Evolutionary conservation across 2,797 vertebrate species (phyloP), one percentile per base, ranked within the genome.

Genomic region (Cygnus olor): DNA sequence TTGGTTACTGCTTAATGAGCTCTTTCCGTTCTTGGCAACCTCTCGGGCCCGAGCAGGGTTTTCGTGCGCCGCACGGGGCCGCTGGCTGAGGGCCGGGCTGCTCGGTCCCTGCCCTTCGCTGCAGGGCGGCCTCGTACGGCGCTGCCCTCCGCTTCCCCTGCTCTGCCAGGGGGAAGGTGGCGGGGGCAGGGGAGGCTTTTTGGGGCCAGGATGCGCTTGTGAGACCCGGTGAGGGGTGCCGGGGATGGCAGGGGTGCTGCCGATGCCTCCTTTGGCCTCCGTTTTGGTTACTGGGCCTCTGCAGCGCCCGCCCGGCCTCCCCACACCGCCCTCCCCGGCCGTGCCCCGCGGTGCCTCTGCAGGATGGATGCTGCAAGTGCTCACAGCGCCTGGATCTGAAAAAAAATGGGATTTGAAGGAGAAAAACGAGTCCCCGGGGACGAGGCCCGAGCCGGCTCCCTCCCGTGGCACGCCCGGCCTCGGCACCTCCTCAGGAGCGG

Each of bases 1-100:
- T 54, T 89, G 80, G 42, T 82, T 85, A 86, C 82, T 92, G 57
- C 49, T 92, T 95, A 57, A 65, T 77, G 90, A 91, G 83, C 85
- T 89, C 85, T 78, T 93, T 91, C 88, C 70, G 32, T 79, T 82
- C 76, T 80, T 65, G 85, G 72, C 80, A 80, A 22, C 47, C 30
- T 86, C 77, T 69, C 0, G 13, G 85, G 80, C 80, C 71, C 13
- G 57, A 54, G 27, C 80, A 45, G 9, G 19, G 40, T 64, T 82
- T 42, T 42, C 17, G 1, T 32, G 80, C 34, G 5, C 88, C 1
- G 8, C 38, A 21, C 5, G 0, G 28, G 54, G 64, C 44, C 22
- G 71, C 65, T 72, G 60, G 8, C 60, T 18, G 56, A 12, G 53
- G 66, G 49, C 71, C 34, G 66, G 51, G 38, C 13, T 36, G 45